Evolutionary conservation across 2,113 vertebrate genomes (phyloP), one percentile per base, ranked within the genome.

Genomic region (Hepsetus odoe): DNA sequence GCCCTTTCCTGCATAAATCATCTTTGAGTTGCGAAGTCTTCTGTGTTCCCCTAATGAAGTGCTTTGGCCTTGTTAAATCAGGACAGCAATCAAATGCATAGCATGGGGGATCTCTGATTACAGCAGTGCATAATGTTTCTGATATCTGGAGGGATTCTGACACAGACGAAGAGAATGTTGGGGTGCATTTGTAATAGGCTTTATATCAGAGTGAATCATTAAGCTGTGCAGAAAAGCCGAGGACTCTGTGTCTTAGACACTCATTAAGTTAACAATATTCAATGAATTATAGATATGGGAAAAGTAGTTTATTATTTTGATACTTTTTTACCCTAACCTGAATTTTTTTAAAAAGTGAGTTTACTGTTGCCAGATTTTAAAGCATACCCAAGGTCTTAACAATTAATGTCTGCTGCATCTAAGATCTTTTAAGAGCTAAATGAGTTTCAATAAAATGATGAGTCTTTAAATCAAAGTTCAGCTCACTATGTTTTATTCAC

Each of bases 1-100:
- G 76, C 49, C 59, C 79, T 73, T 79, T 77, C n/a, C 75, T 83
- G 77, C 49, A 83, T 80, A 11, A 62, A 79, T 76, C 64, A 75
- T 75, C 40, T 79, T 32, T 24, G 49, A 32, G 55, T 75, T 38
- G 16, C 13, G 33, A 38, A 28, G 28, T 22, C 59, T 40, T 22
- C 33, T 32, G 35, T 53, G 46, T 40, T n/a, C 22, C 8, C 51
- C 20, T 51, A 72, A 72, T 24, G 18, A 56, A 72, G 18, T n/a
- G 22, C n/a, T 30, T 61, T 65, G 59, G 44, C 59, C 65, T 74
- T 72, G 59, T 68, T 64, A 64, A 32, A 69, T 68, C 42, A 55
- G 26, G 64, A 10, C 35, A 16, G 14, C 76, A 58, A 71, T 76
- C 71, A 70, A 33, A 77, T 77, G 51, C 6, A 10, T 1, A 12